Conservation (phyloP, 2,113 vertebrate genomes). For the Phrynocephalus versicolor region DNA sequence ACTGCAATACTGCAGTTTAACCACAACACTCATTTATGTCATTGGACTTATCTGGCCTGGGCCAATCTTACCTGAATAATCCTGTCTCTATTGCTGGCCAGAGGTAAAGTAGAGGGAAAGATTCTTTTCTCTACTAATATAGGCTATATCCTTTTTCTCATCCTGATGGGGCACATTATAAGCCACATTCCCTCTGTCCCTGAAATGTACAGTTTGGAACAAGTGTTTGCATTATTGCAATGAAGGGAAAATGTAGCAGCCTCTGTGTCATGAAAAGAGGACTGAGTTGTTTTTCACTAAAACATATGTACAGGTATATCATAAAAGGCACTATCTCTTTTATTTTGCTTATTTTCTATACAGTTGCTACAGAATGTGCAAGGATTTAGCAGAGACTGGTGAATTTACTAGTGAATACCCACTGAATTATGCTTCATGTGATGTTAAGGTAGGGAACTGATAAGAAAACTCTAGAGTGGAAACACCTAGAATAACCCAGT, state of each 20-base stretch:
- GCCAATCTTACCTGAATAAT: no score
- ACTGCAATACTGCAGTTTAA: no score
- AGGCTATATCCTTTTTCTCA: not conserved
- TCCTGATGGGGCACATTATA: not conserved
- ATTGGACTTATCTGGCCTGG: no score
- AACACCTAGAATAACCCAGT: no score
- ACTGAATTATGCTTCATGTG: no score
- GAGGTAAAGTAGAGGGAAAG: not conserved
- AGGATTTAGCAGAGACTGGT: slow-evolving; percentile 2
- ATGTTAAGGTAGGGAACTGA: no score
- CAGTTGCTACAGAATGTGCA: no score
- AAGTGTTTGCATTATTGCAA: not conserved
- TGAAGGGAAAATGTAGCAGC: not conserved
- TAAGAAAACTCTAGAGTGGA: no score
- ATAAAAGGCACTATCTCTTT: not conserved
- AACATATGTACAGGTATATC: not conserved
- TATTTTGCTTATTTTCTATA: not conserved
- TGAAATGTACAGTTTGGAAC: not conserved
- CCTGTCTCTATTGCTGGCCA: not conserved
- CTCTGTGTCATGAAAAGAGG: not conserved
- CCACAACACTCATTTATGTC: no score
- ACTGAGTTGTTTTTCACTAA: not conserved
- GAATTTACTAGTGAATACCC: no score
- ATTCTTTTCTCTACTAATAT: not conserved
- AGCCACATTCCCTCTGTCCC: no score